Evolutionary conservation across 2,113 vertebrate species (phyloP).

Genomic region (Meleagris gallopavo): DNA sequence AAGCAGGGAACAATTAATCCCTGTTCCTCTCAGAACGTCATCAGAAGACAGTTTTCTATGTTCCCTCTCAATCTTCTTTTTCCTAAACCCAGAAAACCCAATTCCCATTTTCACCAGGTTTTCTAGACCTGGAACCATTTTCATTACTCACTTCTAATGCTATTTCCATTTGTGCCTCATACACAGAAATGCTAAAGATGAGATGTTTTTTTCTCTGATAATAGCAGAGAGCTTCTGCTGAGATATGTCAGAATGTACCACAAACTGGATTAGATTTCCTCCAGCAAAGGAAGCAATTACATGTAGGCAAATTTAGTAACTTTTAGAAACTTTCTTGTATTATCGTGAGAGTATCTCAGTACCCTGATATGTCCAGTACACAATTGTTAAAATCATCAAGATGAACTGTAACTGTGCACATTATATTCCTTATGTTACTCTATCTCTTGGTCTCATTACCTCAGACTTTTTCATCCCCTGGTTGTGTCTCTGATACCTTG

Average conservation of each 20-base stretch:
- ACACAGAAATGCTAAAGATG: neutral
- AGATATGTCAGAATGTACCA: neutral
- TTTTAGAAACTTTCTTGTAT: neutral
- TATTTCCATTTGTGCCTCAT: neutral
- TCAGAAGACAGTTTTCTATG: neutral
- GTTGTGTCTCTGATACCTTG: neutral
- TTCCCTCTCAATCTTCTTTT: neutral
- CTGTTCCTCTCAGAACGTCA: neutral
- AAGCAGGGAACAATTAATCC: conserved; percentile 25
- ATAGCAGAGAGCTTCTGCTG: neutral
- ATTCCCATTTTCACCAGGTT: neutral
- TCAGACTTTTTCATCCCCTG: neutral
- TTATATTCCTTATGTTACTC: neutral
- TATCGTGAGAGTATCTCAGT: neutral
- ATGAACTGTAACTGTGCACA: neutral
- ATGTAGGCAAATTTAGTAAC: neutral
- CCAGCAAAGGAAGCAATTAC: neutral
- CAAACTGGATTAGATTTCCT: neutral
- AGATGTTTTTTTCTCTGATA: neutral
- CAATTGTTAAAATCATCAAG: neutral
- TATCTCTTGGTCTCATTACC: neutral
- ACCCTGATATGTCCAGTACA: neutral
- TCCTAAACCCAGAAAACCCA: neutral
- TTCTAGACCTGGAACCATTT: neutral
- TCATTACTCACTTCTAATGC: neutral